Evolutionary conservation across 2,797 vertebrate genomes (phyloP).

Genomic region (Sus cebifrons): DNA sequence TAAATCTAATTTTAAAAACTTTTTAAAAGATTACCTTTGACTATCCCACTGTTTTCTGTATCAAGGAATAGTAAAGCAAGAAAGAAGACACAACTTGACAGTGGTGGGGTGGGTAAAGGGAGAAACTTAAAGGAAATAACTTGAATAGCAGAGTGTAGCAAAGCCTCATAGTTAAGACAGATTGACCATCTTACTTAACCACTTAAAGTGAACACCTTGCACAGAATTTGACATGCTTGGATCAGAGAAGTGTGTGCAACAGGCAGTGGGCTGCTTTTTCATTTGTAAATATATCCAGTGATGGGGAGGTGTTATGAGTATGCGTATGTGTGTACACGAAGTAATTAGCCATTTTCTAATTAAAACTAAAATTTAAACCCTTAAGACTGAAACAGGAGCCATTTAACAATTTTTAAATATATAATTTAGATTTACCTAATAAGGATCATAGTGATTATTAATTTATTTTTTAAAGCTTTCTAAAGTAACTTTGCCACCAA

Average conservation of each 20-base stretch:
- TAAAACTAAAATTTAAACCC: neutral
- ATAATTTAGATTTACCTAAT: constrained; percentile 48
- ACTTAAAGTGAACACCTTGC: neutral
- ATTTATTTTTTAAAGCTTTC: neutral
- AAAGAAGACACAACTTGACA: constrained; percentile 11
- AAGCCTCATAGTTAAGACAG: neutral
- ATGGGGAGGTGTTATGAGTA: neutral
- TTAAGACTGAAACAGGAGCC: neutral
- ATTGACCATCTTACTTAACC: neutral
- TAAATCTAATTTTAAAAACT: constrained; percentile 1
- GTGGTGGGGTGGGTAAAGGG: neutral
- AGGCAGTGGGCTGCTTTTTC: constrained; percentile 20
- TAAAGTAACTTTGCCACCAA: constrained; percentile 44
- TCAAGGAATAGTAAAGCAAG: constrained; percentile 45
- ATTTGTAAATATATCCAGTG: constrained; percentile 34
- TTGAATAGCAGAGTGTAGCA: constrained; percentile 45
- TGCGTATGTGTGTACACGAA: neutral
- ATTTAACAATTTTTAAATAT: neutral
- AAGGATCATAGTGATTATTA: neutral
- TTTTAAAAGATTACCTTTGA: constrained; percentile 19
- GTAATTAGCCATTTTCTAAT: constrained; percentile 6
- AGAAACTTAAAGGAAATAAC: neutral
- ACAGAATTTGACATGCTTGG: neutral
- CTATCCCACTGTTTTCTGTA: constrained; percentile 27
- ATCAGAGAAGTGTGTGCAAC: neutral